Evolutionary conservation across 2,797 vertebrate species (phyloP), one percentile per base, ranked within the genome.

Genomic region (Lateolabrax maculatus): DNA sequence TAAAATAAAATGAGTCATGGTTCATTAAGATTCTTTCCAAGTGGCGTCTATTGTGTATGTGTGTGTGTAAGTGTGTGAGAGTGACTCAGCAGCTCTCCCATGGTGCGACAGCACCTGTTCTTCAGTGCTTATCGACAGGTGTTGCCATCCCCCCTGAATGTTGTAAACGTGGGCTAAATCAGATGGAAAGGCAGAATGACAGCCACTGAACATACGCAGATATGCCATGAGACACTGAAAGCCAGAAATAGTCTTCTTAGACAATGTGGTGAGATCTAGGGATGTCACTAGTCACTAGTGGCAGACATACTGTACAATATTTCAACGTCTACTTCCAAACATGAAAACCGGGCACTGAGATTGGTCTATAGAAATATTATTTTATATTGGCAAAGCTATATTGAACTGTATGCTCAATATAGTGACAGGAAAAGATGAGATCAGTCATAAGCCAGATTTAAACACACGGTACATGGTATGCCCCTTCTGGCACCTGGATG

Each of bases 11-110:
- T 31, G n/a, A 69, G 49, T 71, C 48, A 73, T 23, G 36, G 43
- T 49, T 81, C 41, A 78, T 44, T 76, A 34, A 48, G 36, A 82
- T 75, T 66, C 31, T 27, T 10, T 76, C 55, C 19, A 58, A 41
- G 41, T 27, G 31, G 23, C 12, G 2, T 69, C 57, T 36, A 48
- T 18, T 55, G 52, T 81, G 58, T 27, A 25, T 53, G 51, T n/a
- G 19, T 34, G 29, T 51, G 51, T 56, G 37, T 57, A 5, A 31
- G 74, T 57, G 60, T 67, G 69, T 39, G 16, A 62, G 74, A 65
- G 48, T 90, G 89, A 89, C 72, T 86, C 87, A 88, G 89, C 90
- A 83, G 63, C 58, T 86, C 79, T 85, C 74, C 83, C 56, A 8
- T 37, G 83, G 84, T 55, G 78, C 44, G 6, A 48, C 8, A 2